Percentiles rank a stretch among this genome's conserved stretches.
phyloP scores from a whole-genome alignment of 2,888 invertebrate species.

The Cerastis rubricosa region DNA sequence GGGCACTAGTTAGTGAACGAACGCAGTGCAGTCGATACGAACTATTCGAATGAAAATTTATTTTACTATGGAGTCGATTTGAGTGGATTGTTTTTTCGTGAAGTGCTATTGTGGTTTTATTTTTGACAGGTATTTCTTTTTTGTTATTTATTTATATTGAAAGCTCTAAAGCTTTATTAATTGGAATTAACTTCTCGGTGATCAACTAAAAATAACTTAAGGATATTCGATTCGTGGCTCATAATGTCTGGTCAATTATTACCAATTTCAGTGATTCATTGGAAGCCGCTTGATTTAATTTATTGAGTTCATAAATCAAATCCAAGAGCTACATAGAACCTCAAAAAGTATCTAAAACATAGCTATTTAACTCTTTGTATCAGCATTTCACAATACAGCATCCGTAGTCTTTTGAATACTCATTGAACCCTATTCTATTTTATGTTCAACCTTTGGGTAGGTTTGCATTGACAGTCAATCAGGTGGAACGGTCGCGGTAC shows the following conservation, averaged over 20 bases:
- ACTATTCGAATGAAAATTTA: constrained; percentile 60
- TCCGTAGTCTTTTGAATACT: neutral
- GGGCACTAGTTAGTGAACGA: constrained; percentile 79
- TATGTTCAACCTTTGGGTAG: constrained; percentile 14
- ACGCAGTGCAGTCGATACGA: constrained; percentile 72
- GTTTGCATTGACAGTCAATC: constrained; percentile 36
- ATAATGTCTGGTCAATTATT: neutral
- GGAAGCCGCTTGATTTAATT: neutral
- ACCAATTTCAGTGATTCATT: neutral
- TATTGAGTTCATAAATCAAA: neutral
- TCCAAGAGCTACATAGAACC: neutral
- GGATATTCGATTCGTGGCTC: neutral
- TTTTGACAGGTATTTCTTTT: constrained; percentile 55
- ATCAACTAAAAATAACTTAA: constrained; percentile 6
- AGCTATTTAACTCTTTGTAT: constrained; percentile 5
- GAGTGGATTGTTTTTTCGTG: constrained; percentile 58
- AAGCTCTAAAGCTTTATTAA: neutral
- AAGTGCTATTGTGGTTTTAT: constrained; percentile 45
- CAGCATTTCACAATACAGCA: neutral
- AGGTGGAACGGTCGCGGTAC: constrained; percentile 39
- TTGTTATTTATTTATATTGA: constrained; percentile 16
- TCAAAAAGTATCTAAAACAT: neutral
- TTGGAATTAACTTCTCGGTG: neutral
- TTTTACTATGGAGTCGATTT: constrained; percentile 59
- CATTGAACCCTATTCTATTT: constrained; percentile 12